A percentile compares a stretch with the other conserved stretches of the same genome.
These are phyloP conservation scores for Anneissia japonica DNA, from an alignment of 35 echinoderm and acorn worm species.

Conservation along the genomic window DNA sequence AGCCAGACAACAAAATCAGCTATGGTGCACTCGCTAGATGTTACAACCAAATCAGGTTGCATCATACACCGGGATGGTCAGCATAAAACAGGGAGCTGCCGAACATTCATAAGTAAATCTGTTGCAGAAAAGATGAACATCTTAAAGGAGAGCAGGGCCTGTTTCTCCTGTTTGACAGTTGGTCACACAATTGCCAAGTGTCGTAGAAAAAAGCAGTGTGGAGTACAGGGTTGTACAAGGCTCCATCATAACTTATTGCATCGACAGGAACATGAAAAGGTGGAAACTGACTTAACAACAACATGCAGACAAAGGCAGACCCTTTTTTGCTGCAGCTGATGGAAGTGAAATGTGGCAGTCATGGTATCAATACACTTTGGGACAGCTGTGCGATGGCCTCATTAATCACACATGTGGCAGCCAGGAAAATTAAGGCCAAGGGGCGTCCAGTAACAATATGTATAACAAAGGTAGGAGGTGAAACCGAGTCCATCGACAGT, in stretches of 20 bases:
- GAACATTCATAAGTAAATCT: not conserved
- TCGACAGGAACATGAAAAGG: not conserved
- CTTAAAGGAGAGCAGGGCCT: not conserved
- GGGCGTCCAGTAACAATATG: slow-evolving; percentile 15
- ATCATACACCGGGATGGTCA: not conserved
- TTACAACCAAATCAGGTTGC: not conserved
- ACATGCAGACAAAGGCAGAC: slow-evolving; percentile 4
- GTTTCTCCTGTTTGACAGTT: not conserved
- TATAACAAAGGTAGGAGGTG: slow-evolving; percentile 42
- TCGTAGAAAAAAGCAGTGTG: slow-evolving; percentile 3
- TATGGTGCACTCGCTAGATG: not conserved
- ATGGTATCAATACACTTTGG: slow-evolving; percentile 18
- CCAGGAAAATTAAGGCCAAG: slow-evolving; percentile 1
- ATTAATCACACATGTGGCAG: slow-evolving; percentile 25
- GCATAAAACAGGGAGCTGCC: not conserved
- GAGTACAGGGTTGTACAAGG: not conserved
- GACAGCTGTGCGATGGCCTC: slow-evolving; percentile 47
- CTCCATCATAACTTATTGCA: not conserved
- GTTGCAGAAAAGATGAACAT: not conserved
- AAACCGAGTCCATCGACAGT: slow-evolving; percentile 40
- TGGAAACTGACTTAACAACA: not conserved
- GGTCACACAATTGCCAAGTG: slow-evolving; percentile 1
- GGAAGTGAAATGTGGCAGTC: slow-evolving; percentile 7
- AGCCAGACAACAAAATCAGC: slow-evolving; percentile 2
- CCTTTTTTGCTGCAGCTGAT: slow-evolving; percentile 39